These are phyloP conservation scores for Acleris literana DNA, from an alignment of 2,888 invertebrate genomes.

Conservation along the genomic window DNA sequence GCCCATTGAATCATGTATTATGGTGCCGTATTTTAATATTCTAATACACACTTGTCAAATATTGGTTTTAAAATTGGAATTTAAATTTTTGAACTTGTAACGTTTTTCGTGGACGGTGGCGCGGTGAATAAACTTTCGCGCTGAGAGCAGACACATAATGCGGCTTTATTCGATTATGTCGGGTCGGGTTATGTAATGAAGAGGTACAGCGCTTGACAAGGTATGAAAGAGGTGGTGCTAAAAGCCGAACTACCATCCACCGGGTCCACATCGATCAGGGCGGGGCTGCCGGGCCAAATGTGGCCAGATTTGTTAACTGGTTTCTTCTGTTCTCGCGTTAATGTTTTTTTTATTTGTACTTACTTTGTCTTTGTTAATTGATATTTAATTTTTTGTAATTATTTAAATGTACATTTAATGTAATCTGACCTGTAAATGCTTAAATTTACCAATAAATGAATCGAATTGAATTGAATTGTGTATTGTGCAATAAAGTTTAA, in stretches of 20 bases:
- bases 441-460: too few species aligned
- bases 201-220: constrained; percentile 46
- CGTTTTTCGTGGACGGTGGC: neutral
- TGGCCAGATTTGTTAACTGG: constrained; percentile 32
- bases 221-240: constrained; percentile 56
- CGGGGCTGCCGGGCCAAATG: constrained; percentile 33
- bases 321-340: too few species aligned
- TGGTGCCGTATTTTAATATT: constrained; percentile 43
- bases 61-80: constrained; percentile 56
- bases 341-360: too few species aligned
- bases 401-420: too few species aligned
- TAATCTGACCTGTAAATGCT: too few species aligned
- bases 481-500: too few species aligned
- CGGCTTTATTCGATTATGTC: constrained; percentile 32
- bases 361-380: too few species aligned
- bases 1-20: constrained; percentile 61
- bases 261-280: constrained; percentile 76
- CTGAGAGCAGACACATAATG: constrained; percentile 20
- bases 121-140: constrained; percentile 19
- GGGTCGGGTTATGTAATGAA: constrained; percentile 35
- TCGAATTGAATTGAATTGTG: too few species aligned
- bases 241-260: constrained; percentile 64
- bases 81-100: constrained; percentile 26
- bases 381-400: too few species aligned
- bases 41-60: constrained; percentile 50